Conservation (phyloP, 2,113 vertebrate species). For the Chrysochloris asiatica region DNA sequence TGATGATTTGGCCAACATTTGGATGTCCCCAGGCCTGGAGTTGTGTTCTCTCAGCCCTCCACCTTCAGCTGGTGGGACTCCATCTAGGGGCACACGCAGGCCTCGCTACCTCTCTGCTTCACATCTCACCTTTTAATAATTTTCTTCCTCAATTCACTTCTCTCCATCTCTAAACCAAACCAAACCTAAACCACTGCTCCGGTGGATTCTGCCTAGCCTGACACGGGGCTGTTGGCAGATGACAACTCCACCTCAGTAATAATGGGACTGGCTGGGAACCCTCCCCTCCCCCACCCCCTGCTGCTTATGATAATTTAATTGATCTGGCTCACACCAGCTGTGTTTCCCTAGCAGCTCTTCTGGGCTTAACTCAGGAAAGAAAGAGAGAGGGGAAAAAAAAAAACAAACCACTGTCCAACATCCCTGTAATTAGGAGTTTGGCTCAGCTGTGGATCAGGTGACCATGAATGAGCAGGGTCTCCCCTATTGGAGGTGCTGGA, state of each 20-base stretch:
- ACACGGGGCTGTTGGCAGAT: neutral
- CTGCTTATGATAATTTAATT: slow-evolving; percentile 81
- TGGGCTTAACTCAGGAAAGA: slow-evolving; percentile 73
- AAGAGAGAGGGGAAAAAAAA: neutral
- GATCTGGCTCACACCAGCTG: slow-evolving; percentile 59
- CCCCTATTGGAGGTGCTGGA: neutral
- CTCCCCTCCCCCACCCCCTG: slow-evolving; percentile 55
- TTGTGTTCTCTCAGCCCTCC: neutral
- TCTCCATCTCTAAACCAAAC: neutral
- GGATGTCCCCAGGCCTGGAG: neutral
- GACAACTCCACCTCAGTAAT: slow-evolving; percentile 71
- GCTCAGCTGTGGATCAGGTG: slow-evolving; percentile 68
- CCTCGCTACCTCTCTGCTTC: neutral
- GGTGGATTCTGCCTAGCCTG: neutral
- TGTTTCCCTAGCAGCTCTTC: slow-evolving; percentile 73
- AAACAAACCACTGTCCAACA: slow-evolving; percentile 47
- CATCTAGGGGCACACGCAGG: neutral
- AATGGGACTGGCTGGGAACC: slow-evolving; percentile 39
- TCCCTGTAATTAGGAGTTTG: slow-evolving; percentile 77
- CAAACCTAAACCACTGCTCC: too few relatives aligned
- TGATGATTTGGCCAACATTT: neutral
- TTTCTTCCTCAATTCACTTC: neutral
- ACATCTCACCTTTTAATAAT: neutral
- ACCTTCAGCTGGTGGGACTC: neutral
- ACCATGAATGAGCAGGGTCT: slow-evolving; percentile 32